Evolutionary conservation across 2,888 invertebrate species (phyloP), one percentile per base, ranked within the genome.

Genomic region (Carterocephalus palaemon): DNA sequence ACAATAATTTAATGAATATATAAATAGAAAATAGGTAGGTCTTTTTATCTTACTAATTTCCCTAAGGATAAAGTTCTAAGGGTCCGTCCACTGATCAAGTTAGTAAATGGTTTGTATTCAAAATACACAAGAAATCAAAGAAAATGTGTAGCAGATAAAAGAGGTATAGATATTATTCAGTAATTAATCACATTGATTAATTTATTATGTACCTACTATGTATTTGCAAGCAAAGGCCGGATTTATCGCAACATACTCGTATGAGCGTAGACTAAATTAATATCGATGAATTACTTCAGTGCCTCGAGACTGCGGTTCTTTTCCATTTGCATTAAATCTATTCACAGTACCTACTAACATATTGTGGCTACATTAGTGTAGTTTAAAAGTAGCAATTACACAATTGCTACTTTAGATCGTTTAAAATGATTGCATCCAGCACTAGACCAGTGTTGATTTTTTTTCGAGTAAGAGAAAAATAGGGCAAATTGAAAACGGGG

Each of bases 401-500:
- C 23, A 13, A 23, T 33, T 33, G 13, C 12, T 37, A 37, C 19
- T 26, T 37, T 17, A 12, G 24, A 22, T 22, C 4, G 19, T 10
- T 10, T 16, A 26, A 26, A 17, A 26, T 17, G 24, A 26, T 26
- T 26, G 26, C 37, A 10, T 26, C 26, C 16, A 37, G 12, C 26
- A 10, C 9, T n/a, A n/a, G n/a, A 16, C 10, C 8, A 19, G 19
- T 13, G 29, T 31, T 31, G 31, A 22, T 40, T 31, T 74, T 70
- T 68, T 61, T 54, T 53, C 46, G 46, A 46, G 57, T 56, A 60
- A 64, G 59, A 54, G 52, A 70, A 67, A 54, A 60, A 53, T 59
- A 61, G 59, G 19, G 22, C 65, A 63, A 67, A 70, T 69, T 64
- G 57, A 70, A 62, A 63, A 53, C 54, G 57, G 55, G 59, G 69